Percentiles rank a stretch among this genome's conserved stretches.
phyloP scores from a whole-genome alignment of 2,888 invertebrate genomes.

The Drosophila tanythrix region DNA sequence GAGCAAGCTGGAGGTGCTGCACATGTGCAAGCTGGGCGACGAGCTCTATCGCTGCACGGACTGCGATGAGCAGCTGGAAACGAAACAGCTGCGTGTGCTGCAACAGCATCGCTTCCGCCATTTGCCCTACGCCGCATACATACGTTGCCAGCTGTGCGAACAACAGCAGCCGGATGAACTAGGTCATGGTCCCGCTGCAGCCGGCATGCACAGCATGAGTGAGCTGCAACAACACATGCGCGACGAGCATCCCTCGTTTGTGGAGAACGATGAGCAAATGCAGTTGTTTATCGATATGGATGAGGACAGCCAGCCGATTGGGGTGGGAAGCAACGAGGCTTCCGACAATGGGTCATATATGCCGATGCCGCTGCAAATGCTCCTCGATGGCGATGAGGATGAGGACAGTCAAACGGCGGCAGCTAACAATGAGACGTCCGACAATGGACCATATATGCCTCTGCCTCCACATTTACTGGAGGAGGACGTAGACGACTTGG shows the following conservation, averaged over 20 bases:
- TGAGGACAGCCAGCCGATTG: conserved; percentile 27
- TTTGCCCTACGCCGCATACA: conserved; percentile 75
- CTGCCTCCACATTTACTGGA: conserved; percentile 71
- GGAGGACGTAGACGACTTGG: conserved; percentile 54
- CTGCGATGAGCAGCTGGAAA: conserved; percentile 75
- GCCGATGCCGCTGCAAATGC: conserved; percentile 61
- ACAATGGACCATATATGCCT: conserved; percentile 62
- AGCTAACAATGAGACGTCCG: conserved; percentile 16
- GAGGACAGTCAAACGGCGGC: background rate
- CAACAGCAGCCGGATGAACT: conserved; percentile 42
- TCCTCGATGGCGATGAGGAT: conserved; percentile 16
- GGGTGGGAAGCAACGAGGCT: background rate
- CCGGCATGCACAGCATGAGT: conserved; percentile 59
- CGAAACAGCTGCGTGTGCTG: conserved; percentile 70
- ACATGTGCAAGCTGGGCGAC: conserved; percentile 66
- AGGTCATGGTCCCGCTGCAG: conserved; percentile 23
- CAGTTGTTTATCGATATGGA: conserved; percentile 12
- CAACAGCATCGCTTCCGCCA: conserved; percentile 80
- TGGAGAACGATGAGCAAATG: conserved; percentile 40
- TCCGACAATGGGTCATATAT: conserved; percentile 49
- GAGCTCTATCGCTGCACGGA: conserved; percentile 72
- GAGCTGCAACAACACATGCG: conserved; percentile 77
- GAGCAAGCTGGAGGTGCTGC: conserved; percentile 66
- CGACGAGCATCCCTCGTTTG: conserved; percentile 65
- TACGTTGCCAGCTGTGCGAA: conserved; percentile 76